phyloP scores from a whole-genome alignment of 2,113 vertebrate genomes.

The Etheostoma cragini region DNA sequence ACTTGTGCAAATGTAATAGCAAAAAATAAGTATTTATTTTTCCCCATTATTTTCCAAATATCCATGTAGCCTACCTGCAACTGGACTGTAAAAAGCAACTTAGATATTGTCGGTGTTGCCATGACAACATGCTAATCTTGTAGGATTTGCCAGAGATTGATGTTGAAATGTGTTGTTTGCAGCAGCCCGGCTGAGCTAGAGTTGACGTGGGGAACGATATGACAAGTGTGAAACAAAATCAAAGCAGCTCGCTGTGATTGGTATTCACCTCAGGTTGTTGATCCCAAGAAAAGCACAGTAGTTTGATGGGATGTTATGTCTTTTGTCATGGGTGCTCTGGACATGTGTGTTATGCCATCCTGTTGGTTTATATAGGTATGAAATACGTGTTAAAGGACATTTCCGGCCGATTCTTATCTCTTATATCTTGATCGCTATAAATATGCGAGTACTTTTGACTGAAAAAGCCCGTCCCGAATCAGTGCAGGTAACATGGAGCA shows the following conservation, averaged over 20 bases:
- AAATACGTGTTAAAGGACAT: not conserved
- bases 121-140: slow-evolving; percentile 45
- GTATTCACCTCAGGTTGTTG: slow-evolving; percentile 12
- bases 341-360: not conserved
- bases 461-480: no score
- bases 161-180: slow-evolving; percentile 38
- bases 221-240: slow-evolving; percentile 27
- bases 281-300: not conserved
- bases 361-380: not conserved
- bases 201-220: slow-evolving; percentile 20
- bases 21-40: not conserved
- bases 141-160: slow-evolving; percentile 42
- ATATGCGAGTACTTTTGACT: no score
- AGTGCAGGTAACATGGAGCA: no score
- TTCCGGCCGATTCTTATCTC: no score
- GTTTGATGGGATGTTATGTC: not conserved
- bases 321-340: slow-evolving; percentile 4
- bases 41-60: not conserved
- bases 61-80: slow-evolving; percentile 3
- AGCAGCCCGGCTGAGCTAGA: slow-evolving; percentile 33
- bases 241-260: slow-evolving; percentile 40
- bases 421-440: no score
- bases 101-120: slow-evolving; percentile 43
- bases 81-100: not conserved
- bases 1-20: not conserved